Evolutionary conservation across 1,140 invertebrate species (phyloP).

Genomic region (Batillaria attramentaria): DNA sequence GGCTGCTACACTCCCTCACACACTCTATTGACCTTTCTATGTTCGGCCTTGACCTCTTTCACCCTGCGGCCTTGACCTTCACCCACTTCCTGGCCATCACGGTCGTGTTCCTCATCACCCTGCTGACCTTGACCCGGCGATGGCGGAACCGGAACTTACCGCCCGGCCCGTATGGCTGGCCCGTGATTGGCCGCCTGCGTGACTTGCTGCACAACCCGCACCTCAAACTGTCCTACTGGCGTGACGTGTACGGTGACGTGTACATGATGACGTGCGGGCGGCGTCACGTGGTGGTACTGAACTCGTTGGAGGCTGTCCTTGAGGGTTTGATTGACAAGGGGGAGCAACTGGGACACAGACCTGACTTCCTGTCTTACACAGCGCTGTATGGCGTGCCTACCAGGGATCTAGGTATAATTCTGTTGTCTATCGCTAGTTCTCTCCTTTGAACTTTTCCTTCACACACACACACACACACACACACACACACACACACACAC

Average conservation of each 20-base stretch:
- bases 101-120: too few species aligned
- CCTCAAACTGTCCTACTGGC: slow-evolving; percentile 47
- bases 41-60: too few species aligned
- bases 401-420: slow-evolving; percentile 42
- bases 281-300: slow-evolving; percentile 52
- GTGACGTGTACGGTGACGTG: slow-evolving; percentile 59
- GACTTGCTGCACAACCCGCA: slow-evolving; percentile 47
- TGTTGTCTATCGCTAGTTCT: not conserved
- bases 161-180: slow-evolving; percentile 48
- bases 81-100: too few species aligned
- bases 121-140: too few species aligned
- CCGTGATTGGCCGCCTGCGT: slow-evolving; percentile 52
- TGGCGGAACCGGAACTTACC: slow-evolving; percentile 41
- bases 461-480: not conserved
- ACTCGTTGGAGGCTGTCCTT: slow-evolving; percentile 53
- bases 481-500: not conserved
- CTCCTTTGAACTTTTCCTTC: not conserved
- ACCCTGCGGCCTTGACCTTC: too few species aligned
- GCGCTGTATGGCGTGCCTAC: slow-evolving; percentile 47
- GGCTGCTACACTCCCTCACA: too few species aligned
- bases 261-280: slow-evolving; percentile 53
- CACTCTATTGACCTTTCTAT: too few species aligned
- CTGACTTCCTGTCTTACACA: slow-evolving; percentile 40
- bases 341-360: slow-evolving; percentile 44
- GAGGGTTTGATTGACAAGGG: slow-evolving; percentile 50